phyloP scores from a whole-genome alignment of 2,888 invertebrate genomes.

The Agrochola lota region DNA sequence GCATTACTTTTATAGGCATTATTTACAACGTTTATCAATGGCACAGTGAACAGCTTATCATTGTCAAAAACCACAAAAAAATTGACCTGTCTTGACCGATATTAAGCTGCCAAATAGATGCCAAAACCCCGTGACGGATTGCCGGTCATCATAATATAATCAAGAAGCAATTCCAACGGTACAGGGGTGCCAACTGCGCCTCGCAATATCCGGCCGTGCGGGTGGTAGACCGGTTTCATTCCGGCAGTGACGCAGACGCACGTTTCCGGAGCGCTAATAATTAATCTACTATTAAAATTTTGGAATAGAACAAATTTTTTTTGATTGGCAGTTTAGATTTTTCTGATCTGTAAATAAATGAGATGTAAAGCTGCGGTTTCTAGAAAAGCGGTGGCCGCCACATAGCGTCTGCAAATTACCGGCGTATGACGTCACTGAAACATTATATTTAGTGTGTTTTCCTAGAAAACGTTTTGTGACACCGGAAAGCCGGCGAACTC shows the following conservation, averaged over 20 bases:
- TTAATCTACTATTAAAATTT: constrained; percentile 21
- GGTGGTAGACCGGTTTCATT: constrained; percentile 59
- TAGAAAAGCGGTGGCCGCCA: too few relatives aligned
- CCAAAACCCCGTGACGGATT: background rate
- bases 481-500: too few relatives aligned
- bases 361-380: too few relatives aligned
- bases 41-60: background rate
- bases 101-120: background rate
- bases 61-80: background rate
- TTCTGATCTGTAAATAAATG: background rate
- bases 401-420: too few relatives aligned
- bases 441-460: too few relatives aligned
- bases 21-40: background rate
- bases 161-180: constrained; percentile 60
- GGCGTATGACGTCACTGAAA: too few relatives aligned
- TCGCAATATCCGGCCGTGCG: constrained; percentile 69
- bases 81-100: background rate
- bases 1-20: background rate
- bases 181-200: constrained; percentile 61
- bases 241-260: constrained; percentile 71
- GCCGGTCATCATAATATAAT: constrained; percentile 56
- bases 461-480: too few relatives aligned
- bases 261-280: constrained; percentile 61
- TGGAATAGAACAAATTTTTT: constrained; percentile 9
- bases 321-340: background rate